Base-by-base conservation (phyloP, 2,797 vertebrate genomes). In the Microctenopoma lineatum region DNA sequence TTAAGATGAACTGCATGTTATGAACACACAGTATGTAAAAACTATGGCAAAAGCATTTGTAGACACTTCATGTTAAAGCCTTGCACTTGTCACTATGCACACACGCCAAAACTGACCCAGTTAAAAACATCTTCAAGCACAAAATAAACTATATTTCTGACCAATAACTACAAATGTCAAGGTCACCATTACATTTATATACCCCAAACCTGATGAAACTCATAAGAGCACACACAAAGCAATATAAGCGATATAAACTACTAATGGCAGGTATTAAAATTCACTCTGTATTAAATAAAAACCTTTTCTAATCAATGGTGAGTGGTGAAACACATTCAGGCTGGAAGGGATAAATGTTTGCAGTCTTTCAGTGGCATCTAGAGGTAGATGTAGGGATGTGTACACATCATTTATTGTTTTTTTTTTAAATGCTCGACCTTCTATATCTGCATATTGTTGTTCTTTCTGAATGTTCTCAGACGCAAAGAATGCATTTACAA, bases 361-460 rank as follows among this genome's bases (percentile, higher is more conserved):
- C 44, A 70, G 82, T 77, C 59, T 76, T 83, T 81, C 39, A 87
- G 81, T 85, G 88, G 52, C 91, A 90, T 81, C 91, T 91, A 90
- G 83, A 87, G 91, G 89, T 74, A 66, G 44, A 44, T 69, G 41
- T 54, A 15, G 59, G 69, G 34, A 57, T 66, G 44, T 29, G 4
- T 10, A 26, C 41, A 15, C 41, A 16, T 15, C 7, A 60, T 39
- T 8, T 46, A 3, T 41, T 53, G 7, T 25, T 2, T 7, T 8
- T 39, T 8, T 15, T 16, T 45, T 39, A 2, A 18, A 13, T 60
- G 3, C 2, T 29, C 54, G 39, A 65, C 44, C 54, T 56, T 61
- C 27, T 41, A 48, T 70, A 13, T 54, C 2, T 6, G 45, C 51
- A 2, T 4, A 29, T 38, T 44, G 26, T 50, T 42, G 27, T 16